Base-by-base conservation (phyloP, 2,888 invertebrate species). In the Oscheius sp. region DNA sequence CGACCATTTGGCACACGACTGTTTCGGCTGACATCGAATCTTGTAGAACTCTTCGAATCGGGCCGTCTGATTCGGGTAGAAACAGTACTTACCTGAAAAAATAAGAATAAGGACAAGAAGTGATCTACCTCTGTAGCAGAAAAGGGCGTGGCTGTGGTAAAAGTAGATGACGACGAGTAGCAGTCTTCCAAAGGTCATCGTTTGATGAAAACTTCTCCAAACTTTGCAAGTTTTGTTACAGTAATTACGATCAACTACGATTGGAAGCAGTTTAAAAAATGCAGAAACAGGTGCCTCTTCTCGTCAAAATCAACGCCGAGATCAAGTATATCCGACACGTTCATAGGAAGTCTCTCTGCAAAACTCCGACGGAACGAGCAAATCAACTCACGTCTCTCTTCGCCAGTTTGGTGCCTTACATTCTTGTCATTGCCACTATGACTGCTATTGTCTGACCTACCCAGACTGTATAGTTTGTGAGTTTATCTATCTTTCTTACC, bases 301-400 rank as follows among this genome's bases (percentile, higher is more conserved):
- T 57, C 32, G 57, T 57, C n/a, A 57, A 57, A 57, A 57, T 57
- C n/a, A 29, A 57, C 57, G 29, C 57, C 33, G 57, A 57, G 32
- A 29, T 57, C 57, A 29, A 57, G 33, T 57, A 57, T 21, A 29
- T 29, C 9, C 29, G 21, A 53, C 53, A 4, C 3, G n/a, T 11
- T 7, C 2, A 53, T 7, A 53, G 7, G 29, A 57, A 57, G 29
- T 57, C 57, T 33, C 29, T 1, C 29, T 57, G 57, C 7, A 33
- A 33, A 10, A 10, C 57, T 9, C 21, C 57, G 2, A 21, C n/a
- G 29, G 57, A 57, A 29, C 29, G 33, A 33, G 57, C 57, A n/a
- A 57, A 29, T 10, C 57, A 57, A 7, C 57, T 57, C 32, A 29
- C n/a, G 29, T 33, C 32, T 2, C 57, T 57, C 29, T 33, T 57